Evolutionary conservation across 2,113 vertebrate genomes (phyloP), one percentile per base, ranked within the genome.

Genomic region (Planiliza haematocheilus): DNA sequence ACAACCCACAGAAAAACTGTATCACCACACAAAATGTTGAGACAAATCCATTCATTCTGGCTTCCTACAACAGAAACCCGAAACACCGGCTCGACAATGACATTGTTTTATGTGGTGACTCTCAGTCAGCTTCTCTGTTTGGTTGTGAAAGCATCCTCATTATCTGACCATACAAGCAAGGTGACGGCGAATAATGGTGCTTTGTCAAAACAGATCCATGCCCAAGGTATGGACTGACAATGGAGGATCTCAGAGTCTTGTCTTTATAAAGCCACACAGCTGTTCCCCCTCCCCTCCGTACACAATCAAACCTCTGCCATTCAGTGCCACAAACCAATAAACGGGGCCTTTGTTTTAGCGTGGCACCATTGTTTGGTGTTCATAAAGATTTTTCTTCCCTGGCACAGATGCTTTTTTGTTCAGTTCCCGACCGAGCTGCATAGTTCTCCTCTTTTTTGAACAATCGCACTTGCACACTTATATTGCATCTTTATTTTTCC

Each of bases 201-300:
- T 89, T 94, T 93, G 88, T 93, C 80, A 82, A 63, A 81, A 30
- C 77, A 37, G 70, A 82, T 75, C 73, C 70, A 70, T 70, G 79
- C 74, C 71, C 81, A 91, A 92, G 90, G 92, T 93, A 85, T 82
- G 81, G 81, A 82, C 67, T 87, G 84, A 93, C 90, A 92, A 94
- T 89, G 79, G 83, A 84, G 66, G 80, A 79, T 79, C 74, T 84
- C 77, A 83, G 75, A 55, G 48, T 82, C 78, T 77, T 16, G 72
- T 89, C 83, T 92, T 87, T 57, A 92, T 91, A 75, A 87, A 91
- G 84, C 88, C 66, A 43, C 83, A 83, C 92, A 93, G 92, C 89
- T 93, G 92, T 81, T 75, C 62, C 64, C 53, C 72, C 69, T 48
- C 74, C 51, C 72, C 24, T 16, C 42, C 0, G 41, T 34, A 51